A percentile compares a stretch with the other conserved stretches of the same genome.
Evolutionary conservation across 2,888 invertebrate genomes (phyloP).

Genomic region (Boloria selene): DNA sequence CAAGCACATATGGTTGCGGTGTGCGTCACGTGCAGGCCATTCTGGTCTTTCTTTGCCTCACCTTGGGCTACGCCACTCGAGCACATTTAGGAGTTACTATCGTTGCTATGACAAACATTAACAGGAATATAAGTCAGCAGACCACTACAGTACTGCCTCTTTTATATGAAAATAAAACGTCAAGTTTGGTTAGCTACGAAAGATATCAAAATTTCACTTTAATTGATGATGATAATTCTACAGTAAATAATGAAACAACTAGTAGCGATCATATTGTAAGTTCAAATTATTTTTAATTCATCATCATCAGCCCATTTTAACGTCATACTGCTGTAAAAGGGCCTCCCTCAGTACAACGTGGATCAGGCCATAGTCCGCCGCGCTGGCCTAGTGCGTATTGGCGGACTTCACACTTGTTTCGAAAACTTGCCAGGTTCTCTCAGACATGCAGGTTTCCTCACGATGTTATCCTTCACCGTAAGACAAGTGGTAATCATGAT

Average conservation of each 20-base stretch:
- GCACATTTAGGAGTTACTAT: conserved; percentile 61
- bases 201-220: neutral
- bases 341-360: no score
- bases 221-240: neutral
- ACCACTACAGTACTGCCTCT: neutral
- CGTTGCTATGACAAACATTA: conserved; percentile 57
- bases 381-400: no score
- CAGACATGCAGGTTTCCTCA: no score
- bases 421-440: no score
- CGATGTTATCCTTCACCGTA: no score
- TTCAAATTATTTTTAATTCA: neutral
- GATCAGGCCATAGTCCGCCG: no score
- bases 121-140: neutral
- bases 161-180: conserved; percentile 5
- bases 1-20: conserved; percentile 52
- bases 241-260: neutral
- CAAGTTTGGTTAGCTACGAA: neutral
- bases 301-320: no score
- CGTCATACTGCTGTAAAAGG: no score
- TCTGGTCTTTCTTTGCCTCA: conserved; percentile 48
- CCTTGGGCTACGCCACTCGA: conserved; percentile 48
- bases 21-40: conserved; percentile 55
- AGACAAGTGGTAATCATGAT: no score
- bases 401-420: no score
- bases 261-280: conserved; percentile 15